Base-by-base conservation (phyloP, 2,113 vertebrate species). In the Tangachromis dhanisi region DNA sequence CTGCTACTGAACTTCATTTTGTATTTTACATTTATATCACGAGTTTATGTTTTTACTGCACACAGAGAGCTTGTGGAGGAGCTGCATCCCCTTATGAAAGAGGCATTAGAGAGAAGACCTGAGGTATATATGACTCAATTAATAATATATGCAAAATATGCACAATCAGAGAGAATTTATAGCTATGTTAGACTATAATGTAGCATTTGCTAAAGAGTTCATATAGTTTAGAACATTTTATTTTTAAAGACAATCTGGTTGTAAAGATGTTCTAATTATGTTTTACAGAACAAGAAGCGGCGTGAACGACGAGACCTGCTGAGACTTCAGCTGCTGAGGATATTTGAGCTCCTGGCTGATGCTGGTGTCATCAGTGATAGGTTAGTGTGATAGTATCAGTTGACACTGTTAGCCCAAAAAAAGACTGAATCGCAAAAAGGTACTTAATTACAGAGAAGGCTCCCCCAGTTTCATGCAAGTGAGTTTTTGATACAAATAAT, bases 351-450 rank as follows among this genome's bases (percentile, higher is more conserved):
- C 57, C 96, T 99, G 93, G 99, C 98, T 63, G 99, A 99, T 89
- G 98, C 98, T 21, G 97, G 98, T 12, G 98, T 99, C 61, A 98
- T 99, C 96, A 99, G 98, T 95, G 98, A 99, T 96, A 98, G 98
- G 99, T 99, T 11, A 59, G 96, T 35, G 91, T 38, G 73, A n/a
- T 11, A 16, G 21, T 8, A 17, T n/a, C 40, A 29, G 24, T 26
- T 61, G 26, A 29, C 66, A 63, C 26, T 84, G 26, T 33, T 13
- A 88, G 55, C 9, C 21, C 14, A 5, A 59, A 16, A 97, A 93
- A 97, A 96, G 96, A 97, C 26, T 73, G 92, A 53, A 92, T 68
- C 33, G 35, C n/a, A 42, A 29, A 47, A 29, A 19, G 3, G 73
- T 51, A n/a, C 45, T n/a, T 78, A 31, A 31, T 78, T 51, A 19